Evolutionary conservation across 1,140 invertebrate species (phyloP), one percentile per base, ranked within the genome.

Genomic region (Plectus sambesii): DNA sequence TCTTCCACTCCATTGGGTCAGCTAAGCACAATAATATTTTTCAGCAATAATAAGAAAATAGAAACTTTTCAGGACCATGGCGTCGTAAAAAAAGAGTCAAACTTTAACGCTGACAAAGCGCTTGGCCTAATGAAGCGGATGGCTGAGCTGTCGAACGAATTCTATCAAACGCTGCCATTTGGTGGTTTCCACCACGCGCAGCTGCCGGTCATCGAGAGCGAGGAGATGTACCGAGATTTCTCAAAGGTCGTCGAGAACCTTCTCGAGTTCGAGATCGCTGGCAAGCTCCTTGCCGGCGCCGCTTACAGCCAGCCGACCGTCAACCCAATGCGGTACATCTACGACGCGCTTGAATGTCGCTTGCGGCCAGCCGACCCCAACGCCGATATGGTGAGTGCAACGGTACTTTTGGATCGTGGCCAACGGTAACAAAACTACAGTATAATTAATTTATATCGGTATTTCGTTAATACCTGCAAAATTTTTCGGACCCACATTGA

Each of bases 81-180:
- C n/a, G n/a, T 20, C 42, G 49, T 26, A 50, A 50, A 25, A 46
- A 47, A 15, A 44, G 19, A 26, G 12, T 44, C 5, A 5, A 12
- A 37, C 6, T 41, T 50, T 5, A 22, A 5, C 4, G 44, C 12
- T 40, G 19, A 24, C 24, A 9, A 27, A 45, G 17, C 22, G 1
- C 29, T 33, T 38, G 39, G 58, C 53, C n/a, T 39, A 37, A 39
- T 51, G 53, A 33, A 27, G 39, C 43, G 72, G 64, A 70, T 74
- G 52, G 58, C 68, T 3, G 61, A 70, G 36, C 49, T 72, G 17
- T 72, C 72, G 40, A 74, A 72, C 58, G 70, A 75, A 47, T 76
- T 72, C 55, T 76, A 72, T 49, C 66, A 70, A 36, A 42, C 73
- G 3, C 62, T 77, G 42, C 74, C 74, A 3, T 55, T 69, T 17